Evolutionary conservation across 2,888 invertebrate genomes (phyloP).

Genomic region (Phyllotreta cruciferae): DNA sequence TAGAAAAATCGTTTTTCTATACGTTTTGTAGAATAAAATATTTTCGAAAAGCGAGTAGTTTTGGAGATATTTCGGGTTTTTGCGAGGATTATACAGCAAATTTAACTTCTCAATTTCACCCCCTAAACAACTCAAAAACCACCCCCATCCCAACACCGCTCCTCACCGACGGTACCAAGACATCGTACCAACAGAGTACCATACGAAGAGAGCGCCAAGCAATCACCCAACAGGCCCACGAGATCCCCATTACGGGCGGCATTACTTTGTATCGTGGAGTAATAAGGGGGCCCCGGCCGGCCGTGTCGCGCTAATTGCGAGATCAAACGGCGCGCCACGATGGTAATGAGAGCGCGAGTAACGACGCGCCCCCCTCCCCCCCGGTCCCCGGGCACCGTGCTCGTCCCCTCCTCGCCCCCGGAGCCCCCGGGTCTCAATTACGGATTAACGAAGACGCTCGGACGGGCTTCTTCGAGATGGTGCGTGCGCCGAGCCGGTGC

Average conservation of each 20-base stretch:
- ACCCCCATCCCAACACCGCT: no score
- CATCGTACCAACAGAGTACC: not conserved
- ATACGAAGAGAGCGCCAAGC: not conserved
- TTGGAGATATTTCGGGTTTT: no score
- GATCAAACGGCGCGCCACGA: constrained; percentile 51
- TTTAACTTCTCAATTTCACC: no score
- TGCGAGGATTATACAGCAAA: no score
- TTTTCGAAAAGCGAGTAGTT: no score
- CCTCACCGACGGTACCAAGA: not conserved
- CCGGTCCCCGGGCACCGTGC: no score
- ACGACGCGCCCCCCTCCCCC: constrained; percentile 42
- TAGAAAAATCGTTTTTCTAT: no score
- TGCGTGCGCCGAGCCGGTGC: no score
- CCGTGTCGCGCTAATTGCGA: constrained; percentile 55
- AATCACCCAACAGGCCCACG: not conserved
- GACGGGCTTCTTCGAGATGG: constrained; percentile 8
- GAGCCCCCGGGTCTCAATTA: constrained; percentile 41
- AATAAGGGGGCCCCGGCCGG: constrained; percentile 51
- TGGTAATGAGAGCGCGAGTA: constrained; percentile 44
- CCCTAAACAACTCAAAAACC: no score
- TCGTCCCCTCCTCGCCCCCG: constrained; percentile 5
- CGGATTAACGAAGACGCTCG: constrained; percentile 37
- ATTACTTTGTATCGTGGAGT: constrained; percentile 49
- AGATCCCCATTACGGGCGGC: constrained; percentile 39
- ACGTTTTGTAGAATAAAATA: no score